These are phyloP conservation scores for Thecocarcelia acutangulata DNA, from an alignment of 2,888 invertebrate genomes.

Conservation along the genomic window DNA sequence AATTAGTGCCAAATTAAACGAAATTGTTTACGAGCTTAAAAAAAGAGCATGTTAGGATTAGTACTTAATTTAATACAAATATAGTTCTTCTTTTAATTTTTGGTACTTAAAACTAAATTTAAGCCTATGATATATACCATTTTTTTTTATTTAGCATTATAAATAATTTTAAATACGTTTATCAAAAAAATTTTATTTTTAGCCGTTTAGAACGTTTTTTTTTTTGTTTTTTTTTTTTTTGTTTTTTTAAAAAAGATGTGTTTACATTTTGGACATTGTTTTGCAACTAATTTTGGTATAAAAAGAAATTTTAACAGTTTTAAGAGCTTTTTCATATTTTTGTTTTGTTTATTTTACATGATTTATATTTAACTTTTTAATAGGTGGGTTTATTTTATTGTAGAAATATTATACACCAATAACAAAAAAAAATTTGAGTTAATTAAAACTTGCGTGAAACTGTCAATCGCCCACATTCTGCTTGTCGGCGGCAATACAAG, in stretches of 20 bases:
- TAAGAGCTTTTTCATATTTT: conserved; percentile 47
- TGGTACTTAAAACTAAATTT: conserved; percentile 53
- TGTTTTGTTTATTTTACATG: conserved; percentile 16
- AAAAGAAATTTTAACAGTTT: conserved; percentile 45
- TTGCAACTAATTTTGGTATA: conserved; percentile 47
- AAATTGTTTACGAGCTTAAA: conserved; percentile 34
- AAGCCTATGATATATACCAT: conserved; percentile 67
- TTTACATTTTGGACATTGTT: conserved; percentile 35
- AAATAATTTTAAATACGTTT: conserved; percentile 53
- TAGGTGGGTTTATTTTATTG: conserved; percentile 61
- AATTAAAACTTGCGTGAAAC: neutral
- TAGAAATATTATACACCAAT: conserved; percentile 40
- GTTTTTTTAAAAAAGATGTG: too few relatives aligned
- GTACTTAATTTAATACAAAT: conserved; percentile 61
- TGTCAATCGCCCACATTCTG: too few relatives aligned
- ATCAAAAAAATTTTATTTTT: conserved; percentile 58
- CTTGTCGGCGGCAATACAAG: too few relatives aligned
- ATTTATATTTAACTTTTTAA: conserved; percentile 18
- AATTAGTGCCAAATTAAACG: conserved; percentile 64
- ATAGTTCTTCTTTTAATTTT: conserved; percentile 42
- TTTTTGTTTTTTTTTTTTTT: conserved; percentile 8
- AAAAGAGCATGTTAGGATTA: conserved; percentile 32
- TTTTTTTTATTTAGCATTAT: conserved; percentile 52
- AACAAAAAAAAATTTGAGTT: neutral
- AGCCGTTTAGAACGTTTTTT: conserved; percentile 63